phyloP scores from a whole-genome alignment of 2,888 invertebrate species.

The Hydraecia micacea region DNA sequence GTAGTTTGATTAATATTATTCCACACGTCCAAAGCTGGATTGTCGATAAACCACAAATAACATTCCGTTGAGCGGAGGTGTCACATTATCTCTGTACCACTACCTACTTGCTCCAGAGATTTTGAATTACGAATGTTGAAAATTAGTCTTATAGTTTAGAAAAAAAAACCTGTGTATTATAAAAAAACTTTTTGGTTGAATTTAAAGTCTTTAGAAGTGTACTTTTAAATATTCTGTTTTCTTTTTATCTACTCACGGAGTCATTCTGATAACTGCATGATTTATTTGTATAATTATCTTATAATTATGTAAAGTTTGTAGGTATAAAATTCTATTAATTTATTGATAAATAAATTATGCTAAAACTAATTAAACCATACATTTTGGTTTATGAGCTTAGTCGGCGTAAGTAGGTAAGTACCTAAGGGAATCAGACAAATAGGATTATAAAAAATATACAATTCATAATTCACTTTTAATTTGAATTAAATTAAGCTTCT shows the following conservation, averaged over 20 bases:
- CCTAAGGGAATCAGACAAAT: neutral
- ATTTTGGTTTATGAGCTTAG: neutral
- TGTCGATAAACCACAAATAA: constrained; percentile 69
- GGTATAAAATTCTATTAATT: no score
- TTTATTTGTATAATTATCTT: no score
- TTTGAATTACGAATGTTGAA: no score
- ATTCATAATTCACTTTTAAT: neutral
- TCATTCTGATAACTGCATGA: no score
- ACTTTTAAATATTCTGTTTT: no score
- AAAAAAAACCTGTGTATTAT: no score
- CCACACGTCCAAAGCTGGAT: constrained; percentile 48
- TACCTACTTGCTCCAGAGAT: neutral
- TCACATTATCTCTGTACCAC: constrained; percentile 44
- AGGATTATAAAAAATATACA: neutral
- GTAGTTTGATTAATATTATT: constrained; percentile 33
- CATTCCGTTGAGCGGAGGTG: constrained; percentile 66
- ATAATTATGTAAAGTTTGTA: no score
- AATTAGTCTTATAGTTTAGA: no score
- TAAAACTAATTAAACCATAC: neutral
- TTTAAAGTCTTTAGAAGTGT: no score
- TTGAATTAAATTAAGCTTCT: neutral
- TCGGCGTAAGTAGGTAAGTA: neutral
- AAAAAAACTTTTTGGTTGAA: no score
- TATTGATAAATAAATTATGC: neutral
- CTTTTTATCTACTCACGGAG: no score